phyloP scores from a whole-genome alignment of 2,888 invertebrate genomes.

The Drosophila nr. fundita region DNA sequence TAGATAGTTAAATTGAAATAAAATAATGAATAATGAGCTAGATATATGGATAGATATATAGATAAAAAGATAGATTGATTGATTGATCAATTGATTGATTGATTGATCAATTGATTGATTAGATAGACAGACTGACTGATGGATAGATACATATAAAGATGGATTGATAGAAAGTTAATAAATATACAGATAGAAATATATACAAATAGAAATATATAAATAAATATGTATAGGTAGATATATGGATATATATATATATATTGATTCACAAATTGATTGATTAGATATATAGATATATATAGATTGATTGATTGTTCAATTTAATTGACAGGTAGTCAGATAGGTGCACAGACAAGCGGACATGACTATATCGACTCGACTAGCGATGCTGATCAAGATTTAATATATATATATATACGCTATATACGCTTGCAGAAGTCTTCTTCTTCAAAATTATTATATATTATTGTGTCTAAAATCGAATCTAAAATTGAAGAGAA shows the following conservation, averaged over 20 bases:
- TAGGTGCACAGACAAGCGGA: background rate
- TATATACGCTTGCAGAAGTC: background rate
- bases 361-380: background rate
- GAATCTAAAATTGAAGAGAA: background rate
- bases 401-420: no score
- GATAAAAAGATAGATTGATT: background rate
- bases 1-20: background rate
- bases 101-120: background rate
- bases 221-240: background rate
- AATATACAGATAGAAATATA: no score
- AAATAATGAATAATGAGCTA: rapidly evolving
- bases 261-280: background rate
- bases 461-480: background rate
- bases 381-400: background rate
- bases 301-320: no score
- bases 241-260: background rate
- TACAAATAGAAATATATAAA: no score
- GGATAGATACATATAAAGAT: no score
- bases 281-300: background rate
- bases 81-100: background rate
- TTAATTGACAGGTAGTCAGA: background rate
- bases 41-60: no score
- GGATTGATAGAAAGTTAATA: no score
- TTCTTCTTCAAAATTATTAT: background rate
- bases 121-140: background rate